Conservation (phyloP, 2,888 invertebrate species). For the Leucophora obtusa region DNA sequence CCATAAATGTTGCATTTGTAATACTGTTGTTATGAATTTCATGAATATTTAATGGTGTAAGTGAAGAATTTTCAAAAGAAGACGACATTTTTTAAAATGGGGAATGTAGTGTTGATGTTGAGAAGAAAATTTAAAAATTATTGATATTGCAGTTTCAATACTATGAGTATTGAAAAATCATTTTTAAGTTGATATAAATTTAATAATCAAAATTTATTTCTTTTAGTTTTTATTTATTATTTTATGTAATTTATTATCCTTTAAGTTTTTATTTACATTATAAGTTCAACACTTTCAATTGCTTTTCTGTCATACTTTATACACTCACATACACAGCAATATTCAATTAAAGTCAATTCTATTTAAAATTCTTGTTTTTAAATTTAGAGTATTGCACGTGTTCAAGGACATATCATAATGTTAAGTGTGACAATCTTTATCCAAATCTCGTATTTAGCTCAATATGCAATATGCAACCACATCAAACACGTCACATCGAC, state of each 20-base stretch:
- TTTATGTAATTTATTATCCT: not conserved
- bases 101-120: not conserved
- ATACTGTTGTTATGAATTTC: not conserved
- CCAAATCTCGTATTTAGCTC: not conserved
- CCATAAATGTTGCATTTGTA: not conserved
- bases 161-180: not conserved
- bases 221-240: not conserved
- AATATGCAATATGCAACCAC: not conserved
- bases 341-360: not conserved
- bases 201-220: not conserved
- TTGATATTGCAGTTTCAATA: not conserved
- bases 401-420: constrained; percentile 1
- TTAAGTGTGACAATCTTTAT: not conserved
- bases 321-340: not conserved
- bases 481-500: not conserved
- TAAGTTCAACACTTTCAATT: not conserved
- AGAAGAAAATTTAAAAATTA: not conserved
- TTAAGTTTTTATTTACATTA: not conserved
- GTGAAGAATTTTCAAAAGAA: constrained; percentile 13
- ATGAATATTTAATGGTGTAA: not conserved
- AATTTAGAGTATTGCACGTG: not conserved
- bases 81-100: not conserved
- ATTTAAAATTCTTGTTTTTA: not conserved
- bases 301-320: not conserved
- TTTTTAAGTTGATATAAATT: not conserved